Conservation (phyloP, 2,113 vertebrate genomes). For the Egretta garzetta region DNA sequence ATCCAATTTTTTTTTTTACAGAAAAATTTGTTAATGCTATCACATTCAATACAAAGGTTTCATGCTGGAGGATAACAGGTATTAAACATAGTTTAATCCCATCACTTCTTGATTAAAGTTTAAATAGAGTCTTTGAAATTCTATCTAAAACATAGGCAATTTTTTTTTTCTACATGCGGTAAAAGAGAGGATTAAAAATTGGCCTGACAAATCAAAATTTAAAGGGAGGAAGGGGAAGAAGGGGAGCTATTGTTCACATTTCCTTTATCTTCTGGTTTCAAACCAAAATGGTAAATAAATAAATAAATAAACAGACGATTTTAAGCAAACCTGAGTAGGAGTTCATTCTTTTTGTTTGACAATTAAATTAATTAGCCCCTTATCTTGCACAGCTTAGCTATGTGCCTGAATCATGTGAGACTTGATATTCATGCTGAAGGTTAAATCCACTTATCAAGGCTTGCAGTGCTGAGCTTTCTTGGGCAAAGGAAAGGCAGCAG, state of each 20-base stretch:
- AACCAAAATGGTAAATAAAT: neutral
- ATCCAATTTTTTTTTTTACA: neutral
- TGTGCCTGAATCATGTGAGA: neutral
- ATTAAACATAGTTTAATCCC: neutral
- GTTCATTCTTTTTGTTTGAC: neutral
- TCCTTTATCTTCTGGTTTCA: neutral
- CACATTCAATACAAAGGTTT: neutral
- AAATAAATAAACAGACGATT: neutral
- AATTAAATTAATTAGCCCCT: slow-evolving; percentile 21
- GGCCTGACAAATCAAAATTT: neutral
- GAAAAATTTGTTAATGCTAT: neutral
- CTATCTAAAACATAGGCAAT: neutral
- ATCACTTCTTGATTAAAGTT: neutral
- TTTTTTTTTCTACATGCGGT: neutral
- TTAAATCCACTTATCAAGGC: neutral
- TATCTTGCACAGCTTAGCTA: neutral
- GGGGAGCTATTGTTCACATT: neutral
- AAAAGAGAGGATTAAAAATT: neutral
- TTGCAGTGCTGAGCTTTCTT: neutral
- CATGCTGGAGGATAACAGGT: neutral
- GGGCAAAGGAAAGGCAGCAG: neutral
- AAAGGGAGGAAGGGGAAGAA: neutral
- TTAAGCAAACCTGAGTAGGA: neutral
- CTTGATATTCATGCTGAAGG: neutral
- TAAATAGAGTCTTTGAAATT: neutral